phyloP scores from a whole-genome alignment of 1,140 invertebrate genomes.

The Trichogramma pretiosum region DNA sequence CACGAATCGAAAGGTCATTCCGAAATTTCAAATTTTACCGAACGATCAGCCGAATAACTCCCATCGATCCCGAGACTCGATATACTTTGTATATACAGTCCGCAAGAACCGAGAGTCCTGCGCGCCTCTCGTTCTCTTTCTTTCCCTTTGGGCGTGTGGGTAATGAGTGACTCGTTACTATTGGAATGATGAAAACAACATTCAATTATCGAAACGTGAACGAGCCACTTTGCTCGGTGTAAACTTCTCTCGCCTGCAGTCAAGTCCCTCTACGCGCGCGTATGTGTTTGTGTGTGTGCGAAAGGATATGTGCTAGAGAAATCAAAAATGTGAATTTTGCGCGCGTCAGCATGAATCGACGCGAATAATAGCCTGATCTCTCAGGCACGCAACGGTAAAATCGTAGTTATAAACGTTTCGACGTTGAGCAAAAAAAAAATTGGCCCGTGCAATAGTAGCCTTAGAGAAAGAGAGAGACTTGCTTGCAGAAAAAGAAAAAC shows the following conservation, averaged over 20 bases:
- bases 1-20: too few species aligned
- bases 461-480: too few species aligned
- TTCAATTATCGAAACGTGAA: conserved; percentile 19
- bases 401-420: too few species aligned
- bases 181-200: conserved; percentile 19
- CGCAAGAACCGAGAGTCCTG: too few species aligned
- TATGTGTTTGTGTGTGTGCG: not conserved
- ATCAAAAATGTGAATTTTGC: not conserved
- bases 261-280: not conserved
- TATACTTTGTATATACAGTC: too few species aligned
- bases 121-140: not conserved
- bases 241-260: conserved; percentile 14
- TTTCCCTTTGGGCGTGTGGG: not conserved
- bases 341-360: conserved; percentile 11
- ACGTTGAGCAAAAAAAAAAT: conserved; percentile 15
- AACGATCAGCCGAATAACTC: too few species aligned
- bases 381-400: conserved; percentile 3
- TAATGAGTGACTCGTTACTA: conserved; percentile 16
- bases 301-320: not conserved
- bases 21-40: too few species aligned
- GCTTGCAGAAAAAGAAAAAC: too few species aligned
- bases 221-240: conserved; percentile 16
- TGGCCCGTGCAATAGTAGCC: too few species aligned
- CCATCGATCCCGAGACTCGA: too few species aligned
- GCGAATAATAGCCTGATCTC: too few species aligned